Base-by-base conservation (phyloP, 2,113 vertebrate species). In the Sinocyclocheilus rhinocerous region DNA sequence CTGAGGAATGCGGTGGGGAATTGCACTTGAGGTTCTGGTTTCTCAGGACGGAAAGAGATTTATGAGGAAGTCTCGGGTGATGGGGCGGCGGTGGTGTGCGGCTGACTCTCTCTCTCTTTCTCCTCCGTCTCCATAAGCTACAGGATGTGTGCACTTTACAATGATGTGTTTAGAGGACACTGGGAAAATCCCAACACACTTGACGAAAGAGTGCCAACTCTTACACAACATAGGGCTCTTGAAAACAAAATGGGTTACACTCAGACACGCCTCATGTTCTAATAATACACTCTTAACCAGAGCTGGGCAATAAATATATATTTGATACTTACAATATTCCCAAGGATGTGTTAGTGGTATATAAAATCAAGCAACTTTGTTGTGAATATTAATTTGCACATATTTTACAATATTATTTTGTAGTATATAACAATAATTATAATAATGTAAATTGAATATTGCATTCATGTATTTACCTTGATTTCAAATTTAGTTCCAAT, bases 11-110 rank as follows among this genome's bases (percentile, higher is more conserved):
- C 0, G 63, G 82, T 57, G 59, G 88, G 80, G 50, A 76, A 22
- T 33, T 57, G 67, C 86, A 75, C 69, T 84, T 65, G n/a, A 50
- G 72, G 82, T 82, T 88, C 70, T 83, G n/a, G 79, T 83, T 87
- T 76, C 67, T 76, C 39, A n/a, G 79, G 86, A 85, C 22, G 48
- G 55, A n/a, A 12, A 81, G 55, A 87, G 59, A 84, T 87, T 86
- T 84, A 87, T 16, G 52, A 79, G 55, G 1, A 16, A 61, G 67
- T 85, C n/a, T n/a, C 24, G 39, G 63, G 36, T n/a, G 33, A 77
- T 45, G 72, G 76, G 65, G 83, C 33, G 16, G 36, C 12, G 6
- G 77, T 76, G 65, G 77, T 39, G 76, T 78, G 76, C 61, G 45
- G 61, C 67, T 52, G 42, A 36, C 33, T 77, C 52, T 50, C n/a